A percentile compares a stretch with the other conserved stretches of the same genome.
phyloP scores from a whole-genome alignment of 2,888 invertebrate species.

The Pasiphila rectangulata region DNA sequence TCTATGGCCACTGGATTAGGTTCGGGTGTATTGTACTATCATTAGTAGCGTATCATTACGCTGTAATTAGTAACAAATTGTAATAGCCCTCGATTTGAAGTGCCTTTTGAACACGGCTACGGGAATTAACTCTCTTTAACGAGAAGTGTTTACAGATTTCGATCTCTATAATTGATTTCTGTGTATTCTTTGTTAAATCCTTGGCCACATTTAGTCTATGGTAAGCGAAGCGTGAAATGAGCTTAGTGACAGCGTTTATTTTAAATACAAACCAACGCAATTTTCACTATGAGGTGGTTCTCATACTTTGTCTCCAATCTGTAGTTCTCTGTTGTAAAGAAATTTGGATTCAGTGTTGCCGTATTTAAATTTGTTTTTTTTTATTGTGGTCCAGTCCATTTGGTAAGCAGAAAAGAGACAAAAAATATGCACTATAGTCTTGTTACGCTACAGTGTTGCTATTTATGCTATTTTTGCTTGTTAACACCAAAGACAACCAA shows the following conservation, averaged over 20 bases:
- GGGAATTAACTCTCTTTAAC: no score
- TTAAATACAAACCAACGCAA: constrained; percentile 92
- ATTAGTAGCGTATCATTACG: no score
- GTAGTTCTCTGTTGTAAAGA: constrained; percentile 92
- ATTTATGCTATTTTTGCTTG: constrained; percentile 28
- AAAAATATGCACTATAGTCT: constrained; percentile 72
- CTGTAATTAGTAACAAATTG: no score
- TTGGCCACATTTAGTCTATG: constrained; percentile 43
- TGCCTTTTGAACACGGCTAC: no score
- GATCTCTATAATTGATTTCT: background rate
- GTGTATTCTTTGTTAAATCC: constrained; percentile 19
- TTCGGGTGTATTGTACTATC: no score
- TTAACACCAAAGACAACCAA: constrained; percentile 17
- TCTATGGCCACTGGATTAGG: no score
- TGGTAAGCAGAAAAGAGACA: constrained; percentile 78
- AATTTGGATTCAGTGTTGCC: constrained; percentile 47
- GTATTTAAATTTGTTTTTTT: constrained; percentile 35
- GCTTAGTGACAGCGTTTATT: constrained; percentile 47
- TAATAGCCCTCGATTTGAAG: no score
- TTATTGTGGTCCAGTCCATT: constrained; percentile 65
- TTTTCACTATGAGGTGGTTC: constrained; percentile 98
- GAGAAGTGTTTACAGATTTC: background rate
- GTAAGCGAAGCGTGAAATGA: constrained; percentile 63
- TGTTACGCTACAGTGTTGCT: constrained; percentile 39
- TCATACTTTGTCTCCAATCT: constrained; percentile 98